Percentiles rank a stretch among this genome's conserved stretches.
Evolutionary conservation across 2,113 vertebrate species (phyloP).

Genomic region (Mus pahari): DNA sequence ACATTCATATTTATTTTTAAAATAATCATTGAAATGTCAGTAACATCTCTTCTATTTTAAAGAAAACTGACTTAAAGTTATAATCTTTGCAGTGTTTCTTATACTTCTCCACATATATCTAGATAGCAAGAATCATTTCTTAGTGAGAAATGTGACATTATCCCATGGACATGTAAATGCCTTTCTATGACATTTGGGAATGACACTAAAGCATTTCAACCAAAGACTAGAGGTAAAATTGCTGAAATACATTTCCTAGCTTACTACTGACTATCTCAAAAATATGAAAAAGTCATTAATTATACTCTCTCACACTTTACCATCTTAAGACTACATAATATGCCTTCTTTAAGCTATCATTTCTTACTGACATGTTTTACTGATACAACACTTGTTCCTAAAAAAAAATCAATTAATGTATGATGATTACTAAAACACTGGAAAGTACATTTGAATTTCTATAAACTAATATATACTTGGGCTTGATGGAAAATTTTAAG

Average conservation of each 20-base stretch:
- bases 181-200: background rate
- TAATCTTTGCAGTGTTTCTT: background rate
- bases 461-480: background rate
- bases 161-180: background rate
- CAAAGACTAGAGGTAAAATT: background rate
- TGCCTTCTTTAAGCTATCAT: conserved; percentile 3
- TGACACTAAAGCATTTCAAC: conserved; percentile 17
- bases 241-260: background rate
- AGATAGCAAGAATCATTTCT: background rate
- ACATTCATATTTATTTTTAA: conserved; percentile 34
- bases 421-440: conserved; percentile 14
- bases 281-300: conserved; percentile 44
- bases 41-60: background rate
- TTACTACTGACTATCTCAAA: background rate
- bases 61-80: conserved; percentile 26
- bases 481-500: conserved; percentile 7
- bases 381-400: background rate
- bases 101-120: background rate
- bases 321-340: background rate
- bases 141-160: conserved; percentile 40
- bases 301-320: background rate
- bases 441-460: background rate
- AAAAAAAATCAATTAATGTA: conserved; percentile 46
- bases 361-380: conserved; percentile 35
- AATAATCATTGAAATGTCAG: background rate